Conservation (phyloP, 1,140 invertebrate species). For the Hycleus cichorii region DNA sequence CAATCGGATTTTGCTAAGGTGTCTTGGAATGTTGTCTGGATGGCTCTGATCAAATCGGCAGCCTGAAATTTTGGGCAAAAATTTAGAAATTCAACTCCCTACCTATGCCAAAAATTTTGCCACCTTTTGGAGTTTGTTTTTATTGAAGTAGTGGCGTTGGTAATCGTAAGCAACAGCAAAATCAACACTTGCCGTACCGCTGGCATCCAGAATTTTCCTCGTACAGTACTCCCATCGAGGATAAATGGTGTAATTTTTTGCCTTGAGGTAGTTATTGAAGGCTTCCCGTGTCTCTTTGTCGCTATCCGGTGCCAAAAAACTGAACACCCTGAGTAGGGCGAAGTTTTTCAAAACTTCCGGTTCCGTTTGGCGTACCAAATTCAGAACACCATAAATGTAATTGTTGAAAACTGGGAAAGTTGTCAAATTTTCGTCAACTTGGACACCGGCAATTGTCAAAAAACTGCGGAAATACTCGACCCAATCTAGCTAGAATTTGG, state of each 20-base stretch:
- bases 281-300: constrained; percentile 20
- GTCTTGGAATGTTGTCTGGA: constrained; percentile 59
- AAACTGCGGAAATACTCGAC: constrained; percentile 27
- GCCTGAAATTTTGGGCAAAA: constrained; percentile 44
- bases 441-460: constrained; percentile 20
- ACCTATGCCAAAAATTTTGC: constrained; percentile 3
- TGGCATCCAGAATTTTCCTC: constrained; percentile 31
- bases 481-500: constrained; percentile 34
- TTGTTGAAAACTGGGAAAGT: constrained; percentile 9
- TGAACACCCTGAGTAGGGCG: constrained; percentile 28
- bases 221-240: constrained; percentile 32
- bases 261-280: constrained; percentile 25
- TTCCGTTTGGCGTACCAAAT: constrained; percentile 25
- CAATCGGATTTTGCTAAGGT: constrained; percentile 62
- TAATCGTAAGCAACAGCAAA: constrained; percentile 33
- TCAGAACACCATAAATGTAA: constrained; percentile 27
- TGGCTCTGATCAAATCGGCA: constrained; percentile 66
- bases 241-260: constrained; percentile 9
- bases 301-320: constrained; percentile 32
- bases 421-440: constrained; percentile 23
- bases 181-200: constrained; percentile 25
- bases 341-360: constrained; percentile 31
- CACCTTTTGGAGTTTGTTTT: constrained; percentile 27
- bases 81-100: neutral
- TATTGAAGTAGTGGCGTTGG: constrained; percentile 28